phyloP scores from a whole-genome alignment of 1,140 invertebrate species.

The Amyelois transitella region DNA sequence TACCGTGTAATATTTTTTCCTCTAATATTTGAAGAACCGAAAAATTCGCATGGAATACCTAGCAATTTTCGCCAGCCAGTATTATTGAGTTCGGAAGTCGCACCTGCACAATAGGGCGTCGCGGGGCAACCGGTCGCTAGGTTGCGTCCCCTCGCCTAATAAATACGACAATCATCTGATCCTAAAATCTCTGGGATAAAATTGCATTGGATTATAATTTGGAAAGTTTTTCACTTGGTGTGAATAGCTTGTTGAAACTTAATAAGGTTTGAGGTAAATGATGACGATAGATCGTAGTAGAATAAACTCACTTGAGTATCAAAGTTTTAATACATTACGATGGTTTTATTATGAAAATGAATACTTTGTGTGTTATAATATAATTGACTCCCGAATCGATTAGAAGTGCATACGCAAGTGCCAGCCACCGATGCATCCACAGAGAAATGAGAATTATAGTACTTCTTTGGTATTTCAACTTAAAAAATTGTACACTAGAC shows the following conservation, averaged over 20 bases:
- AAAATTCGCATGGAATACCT: not conserved
- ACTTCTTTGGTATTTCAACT: too few species aligned
- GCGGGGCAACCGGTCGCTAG: constrained; percentile 35
- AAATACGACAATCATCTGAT: not conserved
- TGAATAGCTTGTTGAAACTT: not conserved
- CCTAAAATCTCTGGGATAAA: not conserved
- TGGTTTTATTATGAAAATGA: too few species aligned
- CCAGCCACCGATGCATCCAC: too few species aligned
- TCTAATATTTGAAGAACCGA: not conserved
- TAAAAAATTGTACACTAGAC: too few species aligned
- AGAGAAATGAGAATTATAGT: too few species aligned
- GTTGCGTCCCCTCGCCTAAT: constrained; percentile 7
- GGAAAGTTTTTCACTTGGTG: not conserved
- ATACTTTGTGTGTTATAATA: too few species aligned
- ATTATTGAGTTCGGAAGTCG: constrained; percentile 1
- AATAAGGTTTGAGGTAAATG: not conserved
- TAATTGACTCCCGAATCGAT: too few species aligned
- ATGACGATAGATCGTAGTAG: too few species aligned
- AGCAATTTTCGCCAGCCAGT: not conserved
- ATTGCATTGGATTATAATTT: not conserved
- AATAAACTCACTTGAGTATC: too few species aligned
- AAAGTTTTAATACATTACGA: too few species aligned
- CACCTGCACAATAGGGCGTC: constrained; percentile 15
- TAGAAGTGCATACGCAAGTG: too few species aligned
- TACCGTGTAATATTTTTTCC: too few species aligned